A percentile compares a stretch with the other conserved stretches of the same genome.
Evolutionary conservation across 2,113 vertebrate genomes (phyloP).

Genomic region (Plecotus auritus): DNA sequence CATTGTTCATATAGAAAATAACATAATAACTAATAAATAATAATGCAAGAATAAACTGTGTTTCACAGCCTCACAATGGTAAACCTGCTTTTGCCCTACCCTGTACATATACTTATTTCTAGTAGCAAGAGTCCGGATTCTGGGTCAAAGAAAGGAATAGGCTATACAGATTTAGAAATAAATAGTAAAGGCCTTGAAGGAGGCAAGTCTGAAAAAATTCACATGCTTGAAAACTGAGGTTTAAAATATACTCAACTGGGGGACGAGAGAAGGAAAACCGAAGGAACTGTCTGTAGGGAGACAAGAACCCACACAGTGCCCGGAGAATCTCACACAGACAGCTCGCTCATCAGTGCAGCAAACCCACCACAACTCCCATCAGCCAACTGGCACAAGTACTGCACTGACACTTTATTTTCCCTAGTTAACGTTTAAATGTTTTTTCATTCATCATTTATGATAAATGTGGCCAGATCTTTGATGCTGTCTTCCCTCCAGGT

Average conservation of each 20-base stretch:
- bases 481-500: constrained; percentile 52
- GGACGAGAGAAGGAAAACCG: background rate
- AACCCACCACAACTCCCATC: constrained; percentile 28
- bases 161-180: background rate
- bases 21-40: background rate
- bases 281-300: background rate
- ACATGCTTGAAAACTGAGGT: background rate
- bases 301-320: background rate
- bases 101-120: background rate
- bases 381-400: constrained; percentile 29
- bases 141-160: background rate
- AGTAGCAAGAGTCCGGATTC: background rate
- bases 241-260: background rate
- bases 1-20: background rate
- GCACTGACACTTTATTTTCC: constrained; percentile 57
- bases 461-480: constrained; percentile 59
- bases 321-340: background rate
- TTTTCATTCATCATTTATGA: constrained; percentile 65
- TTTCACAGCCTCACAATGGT: background rate
- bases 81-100: background rate
- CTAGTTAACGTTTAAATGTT: constrained; percentile 58
- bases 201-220: background rate
- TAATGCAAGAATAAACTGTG: background rate
- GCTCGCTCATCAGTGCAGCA: background rate
- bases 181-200: background rate